A percentile compares a stretch with the other conserved stretches of the same genome.
phyloP scores from a whole-genome alignment of 2,888 invertebrate genomes.

The Lapara coniferarum region DNA sequence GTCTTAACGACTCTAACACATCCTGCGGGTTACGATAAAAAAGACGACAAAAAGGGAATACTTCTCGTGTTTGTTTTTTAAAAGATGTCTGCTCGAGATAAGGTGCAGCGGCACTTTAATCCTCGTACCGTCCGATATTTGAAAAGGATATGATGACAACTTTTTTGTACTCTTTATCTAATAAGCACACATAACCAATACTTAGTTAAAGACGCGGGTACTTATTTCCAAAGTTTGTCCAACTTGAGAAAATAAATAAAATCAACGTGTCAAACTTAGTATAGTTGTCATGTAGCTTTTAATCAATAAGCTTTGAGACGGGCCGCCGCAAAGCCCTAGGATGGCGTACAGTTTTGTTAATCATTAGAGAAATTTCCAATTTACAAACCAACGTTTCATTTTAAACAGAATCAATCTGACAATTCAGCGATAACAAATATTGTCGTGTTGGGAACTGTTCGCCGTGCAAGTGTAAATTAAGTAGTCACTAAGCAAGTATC shows the following conservation, averaged over 20 bases:
- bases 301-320: slow-evolving; percentile 18
- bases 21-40: slow-evolving; percentile 84
- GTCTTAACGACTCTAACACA: slow-evolving; percentile 84
- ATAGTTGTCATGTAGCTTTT: slow-evolving; percentile 20
- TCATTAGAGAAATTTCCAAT: slow-evolving; percentile 2
- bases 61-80: slow-evolving; percentile 82
- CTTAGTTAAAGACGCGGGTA: slow-evolving; percentile 55
- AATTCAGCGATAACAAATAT: background rate
- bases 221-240: slow-evolving; percentile 42
- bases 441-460: slow-evolving; percentile 7
- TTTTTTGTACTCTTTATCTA: slow-evolving; percentile 79
- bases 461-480: background rate
- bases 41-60: slow-evolving; percentile 80
- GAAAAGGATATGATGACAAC: slow-evolving; percentile 83
- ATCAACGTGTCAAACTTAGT: slow-evolving; percentile 30
- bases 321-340: background rate
- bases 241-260: slow-evolving; percentile 50
- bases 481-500: slow-evolving; percentile 22
- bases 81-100: slow-evolving; percentile 82
- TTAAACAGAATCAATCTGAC: background rate
- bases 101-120: slow-evolving; percentile 82
- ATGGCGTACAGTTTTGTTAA: background rate
- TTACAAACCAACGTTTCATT: slow-evolving; percentile 2
- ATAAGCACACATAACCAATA: slow-evolving; percentile 76
- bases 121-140: slow-evolving; percentile 81